These are phyloP conservation scores for Clitarchus hookeri DNA, from an alignment of 2,888 invertebrate genomes.

Conservation along the genomic window DNA sequence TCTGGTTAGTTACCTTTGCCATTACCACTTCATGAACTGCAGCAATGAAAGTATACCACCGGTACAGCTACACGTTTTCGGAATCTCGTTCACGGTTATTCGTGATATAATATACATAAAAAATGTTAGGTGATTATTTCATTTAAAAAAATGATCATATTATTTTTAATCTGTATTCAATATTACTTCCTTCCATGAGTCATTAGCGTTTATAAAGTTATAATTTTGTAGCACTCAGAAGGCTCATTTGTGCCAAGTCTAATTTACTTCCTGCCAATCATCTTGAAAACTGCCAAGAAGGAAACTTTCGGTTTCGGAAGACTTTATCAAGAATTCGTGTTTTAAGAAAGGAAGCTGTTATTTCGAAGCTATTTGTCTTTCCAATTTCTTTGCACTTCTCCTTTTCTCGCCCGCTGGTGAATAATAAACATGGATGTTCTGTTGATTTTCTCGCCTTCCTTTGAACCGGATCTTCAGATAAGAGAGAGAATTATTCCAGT, in stretches of 20 bases:
- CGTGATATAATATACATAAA: no score
- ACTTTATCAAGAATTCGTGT: neutral
- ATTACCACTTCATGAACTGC: no score
- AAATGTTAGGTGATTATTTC: no score
- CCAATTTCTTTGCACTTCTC: constrained; percentile 1
- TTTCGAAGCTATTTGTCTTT: neutral
- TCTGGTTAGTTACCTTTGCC: no score
- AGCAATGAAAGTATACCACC: no score
- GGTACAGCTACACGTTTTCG: no score
- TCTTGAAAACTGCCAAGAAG: neutral
- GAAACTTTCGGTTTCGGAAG: neutral
- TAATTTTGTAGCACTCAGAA: neutral
- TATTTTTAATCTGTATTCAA: no score
- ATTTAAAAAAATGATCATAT: no score
- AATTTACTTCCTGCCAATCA: neutral
- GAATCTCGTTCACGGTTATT: no score
- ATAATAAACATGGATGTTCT: neutral
- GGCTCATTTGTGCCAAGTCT: neutral
- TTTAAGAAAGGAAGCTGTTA: neutral
- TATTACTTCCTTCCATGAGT: neutral
- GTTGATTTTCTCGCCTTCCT: constrained; percentile 3
- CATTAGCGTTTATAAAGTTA: neutral
- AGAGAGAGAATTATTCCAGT: neutral
- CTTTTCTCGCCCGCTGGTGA: neutral
- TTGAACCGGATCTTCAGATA: neutral